Conservation (phyloP, 2,888 invertebrate genomes). For the Schrankia costaestrigalis region DNA sequence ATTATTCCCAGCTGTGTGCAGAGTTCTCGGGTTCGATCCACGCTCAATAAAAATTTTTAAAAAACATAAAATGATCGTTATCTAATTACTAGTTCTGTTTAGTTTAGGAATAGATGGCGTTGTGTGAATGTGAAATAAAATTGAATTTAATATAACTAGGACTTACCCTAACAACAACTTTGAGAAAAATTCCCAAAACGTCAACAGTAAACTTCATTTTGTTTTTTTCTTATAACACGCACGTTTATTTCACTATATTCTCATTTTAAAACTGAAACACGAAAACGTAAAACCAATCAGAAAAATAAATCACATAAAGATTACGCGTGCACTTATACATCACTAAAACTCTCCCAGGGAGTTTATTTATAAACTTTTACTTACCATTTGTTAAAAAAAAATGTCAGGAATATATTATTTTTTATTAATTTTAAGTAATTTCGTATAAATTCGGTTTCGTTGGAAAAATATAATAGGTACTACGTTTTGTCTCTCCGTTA, state of each 20-base stretch:
- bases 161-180: constrained; percentile 76
- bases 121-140: too few species aligned
- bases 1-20: too few species aligned
- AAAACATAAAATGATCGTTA: too few species aligned
- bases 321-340: constrained; percentile 30
- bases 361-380: constrained; percentile 20
- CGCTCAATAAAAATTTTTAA: too few species aligned
- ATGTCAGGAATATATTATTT: constrained; percentile 11
- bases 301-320: constrained; percentile 10
- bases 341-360: constrained; percentile 7
- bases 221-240: constrained; percentile 34
- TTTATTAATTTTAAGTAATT: constrained; percentile 38
- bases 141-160: too few species aligned
- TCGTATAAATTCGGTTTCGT: constrained; percentile 58
- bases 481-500: constrained; percentile 68
- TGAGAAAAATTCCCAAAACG: constrained; percentile 74
- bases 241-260: constrained; percentile 48
- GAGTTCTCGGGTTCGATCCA: too few species aligned
- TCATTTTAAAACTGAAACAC: constrained; percentile 60
- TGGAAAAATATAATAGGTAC: constrained; percentile 73
- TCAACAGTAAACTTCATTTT: constrained; percentile 78
- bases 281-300: constrained; percentile 29
- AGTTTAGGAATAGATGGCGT: too few species aligned
- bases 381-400: constrained; percentile 40
- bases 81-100: too few species aligned